Evolutionary conservation across 2,888 invertebrate species (phyloP).

Genomic region (Heliconius erato): DNA sequence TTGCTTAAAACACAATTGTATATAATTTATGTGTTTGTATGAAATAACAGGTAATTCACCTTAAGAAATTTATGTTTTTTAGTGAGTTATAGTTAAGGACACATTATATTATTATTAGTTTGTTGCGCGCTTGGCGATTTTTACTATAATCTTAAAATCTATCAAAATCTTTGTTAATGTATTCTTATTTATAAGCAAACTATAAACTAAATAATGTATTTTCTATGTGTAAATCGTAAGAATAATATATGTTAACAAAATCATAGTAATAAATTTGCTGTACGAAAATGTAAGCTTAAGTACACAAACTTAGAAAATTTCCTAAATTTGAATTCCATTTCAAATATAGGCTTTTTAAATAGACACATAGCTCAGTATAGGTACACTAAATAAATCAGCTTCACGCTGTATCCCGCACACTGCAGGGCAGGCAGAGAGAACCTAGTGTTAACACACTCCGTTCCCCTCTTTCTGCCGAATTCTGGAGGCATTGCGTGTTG

Average conservation of each 20-base stretch:
- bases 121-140: neutral
- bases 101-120: neutral
- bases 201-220: no score
- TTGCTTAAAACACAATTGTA: neutral
- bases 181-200: no score
- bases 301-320: neutral
- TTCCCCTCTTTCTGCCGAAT: no score
- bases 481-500: no score
- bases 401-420: no score
- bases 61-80: neutral
- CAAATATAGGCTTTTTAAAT: neutral
- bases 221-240: no score
- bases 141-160: neutral
- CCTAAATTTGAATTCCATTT: neutral
- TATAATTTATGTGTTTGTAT: slow-evolving; percentile 16
- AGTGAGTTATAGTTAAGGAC: neutral
- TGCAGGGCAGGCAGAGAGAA: no score
- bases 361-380: no score
- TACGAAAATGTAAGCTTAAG: neutral
- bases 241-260: neutral
- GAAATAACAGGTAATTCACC: slow-evolving; percentile 4
- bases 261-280: neutral
- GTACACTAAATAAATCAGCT: no score
- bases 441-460: no score
- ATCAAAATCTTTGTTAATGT: neutral